Conservation (phyloP, 2,888 invertebrate genomes). For the Cremastobaeus sp. region DNA sequence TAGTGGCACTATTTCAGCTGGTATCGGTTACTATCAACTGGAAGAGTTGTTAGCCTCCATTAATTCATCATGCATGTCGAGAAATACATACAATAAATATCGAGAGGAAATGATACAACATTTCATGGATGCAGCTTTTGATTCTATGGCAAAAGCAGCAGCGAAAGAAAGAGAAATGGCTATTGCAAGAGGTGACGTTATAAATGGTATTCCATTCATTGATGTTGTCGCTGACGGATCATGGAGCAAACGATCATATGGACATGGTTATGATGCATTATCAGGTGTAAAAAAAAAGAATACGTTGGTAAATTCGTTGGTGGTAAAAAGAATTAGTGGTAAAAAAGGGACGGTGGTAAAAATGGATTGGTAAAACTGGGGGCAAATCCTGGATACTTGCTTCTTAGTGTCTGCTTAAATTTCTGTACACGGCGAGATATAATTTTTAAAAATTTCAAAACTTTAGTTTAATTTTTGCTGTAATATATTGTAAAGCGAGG, state of each 20-base stretch:
- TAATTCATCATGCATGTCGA: neutral
- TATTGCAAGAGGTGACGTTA: neutral
- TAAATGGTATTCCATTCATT: neutral
- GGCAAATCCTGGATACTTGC: too few species aligned
- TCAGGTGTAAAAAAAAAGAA: too few species aligned
- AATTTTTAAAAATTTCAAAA: too few species aligned
- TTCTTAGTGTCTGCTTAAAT: too few species aligned
- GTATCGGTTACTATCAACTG: neutral
- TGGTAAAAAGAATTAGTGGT: too few species aligned
- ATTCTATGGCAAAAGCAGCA: neutral
- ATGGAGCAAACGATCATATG: neutral
- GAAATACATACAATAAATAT: constrained; percentile 1
- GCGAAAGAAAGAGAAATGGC: neutral
- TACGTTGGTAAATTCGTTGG: too few species aligned
- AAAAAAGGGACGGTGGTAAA: too few species aligned
- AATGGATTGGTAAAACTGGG: too few species aligned
- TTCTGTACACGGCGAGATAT: too few species aligned
- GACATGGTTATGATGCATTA: constrained; percentile 1
- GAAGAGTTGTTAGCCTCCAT: neutral
- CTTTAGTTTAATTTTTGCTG: too few species aligned
- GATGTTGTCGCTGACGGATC: neutral
- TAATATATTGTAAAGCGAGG: too few species aligned
- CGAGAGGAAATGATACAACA: neutral
- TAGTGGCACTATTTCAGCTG: neutral
- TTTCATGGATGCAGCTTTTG: neutral